Percentiles rank a stretch among this genome's conserved stretches.
Conservation (phyloP, 2,888 invertebrate species). For the Petrolisthes cinctipes region DNA sequence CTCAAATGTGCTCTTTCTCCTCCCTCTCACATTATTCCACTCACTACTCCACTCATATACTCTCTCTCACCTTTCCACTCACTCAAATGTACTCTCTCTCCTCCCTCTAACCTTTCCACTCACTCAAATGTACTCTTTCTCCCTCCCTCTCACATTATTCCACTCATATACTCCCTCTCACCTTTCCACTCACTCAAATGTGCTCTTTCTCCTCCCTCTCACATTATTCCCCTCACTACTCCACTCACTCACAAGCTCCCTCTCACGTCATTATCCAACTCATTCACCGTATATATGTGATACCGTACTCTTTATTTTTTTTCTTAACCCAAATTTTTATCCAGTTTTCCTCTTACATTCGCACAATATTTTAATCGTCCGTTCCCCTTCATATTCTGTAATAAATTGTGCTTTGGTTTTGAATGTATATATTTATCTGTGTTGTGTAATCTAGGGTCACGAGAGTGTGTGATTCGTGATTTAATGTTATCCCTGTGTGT, state of each 20-base stretch:
- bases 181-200: background rate
- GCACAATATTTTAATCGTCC: background rate
- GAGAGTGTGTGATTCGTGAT: background rate
- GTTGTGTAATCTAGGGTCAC: background rate
- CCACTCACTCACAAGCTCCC: constrained; percentile 2
- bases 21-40: background rate
- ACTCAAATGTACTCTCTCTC: background rate
- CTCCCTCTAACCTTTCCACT: background rate
- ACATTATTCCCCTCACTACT: background rate
- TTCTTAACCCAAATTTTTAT: background rate
- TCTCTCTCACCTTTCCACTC: background rate
- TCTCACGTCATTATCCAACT: background rate
- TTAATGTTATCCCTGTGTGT: background rate
- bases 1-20: background rate
- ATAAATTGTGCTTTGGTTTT: background rate
- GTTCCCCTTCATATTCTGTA: background rate
- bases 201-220: background rate
- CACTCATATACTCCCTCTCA: constrained; percentile 1
- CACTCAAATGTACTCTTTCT: background rate
- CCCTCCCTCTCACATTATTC: background rate
- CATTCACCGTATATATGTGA: background rate
- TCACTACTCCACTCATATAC: background rate
- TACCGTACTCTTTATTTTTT: background rate
- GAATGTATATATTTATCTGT: background rate
- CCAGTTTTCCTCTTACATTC: background rate